A percentile compares a stretch with the other conserved stretches of the same genome.
Conservation (phyloP, 1,140 invertebrate species). For the Hyphantria cunea region DNA sequence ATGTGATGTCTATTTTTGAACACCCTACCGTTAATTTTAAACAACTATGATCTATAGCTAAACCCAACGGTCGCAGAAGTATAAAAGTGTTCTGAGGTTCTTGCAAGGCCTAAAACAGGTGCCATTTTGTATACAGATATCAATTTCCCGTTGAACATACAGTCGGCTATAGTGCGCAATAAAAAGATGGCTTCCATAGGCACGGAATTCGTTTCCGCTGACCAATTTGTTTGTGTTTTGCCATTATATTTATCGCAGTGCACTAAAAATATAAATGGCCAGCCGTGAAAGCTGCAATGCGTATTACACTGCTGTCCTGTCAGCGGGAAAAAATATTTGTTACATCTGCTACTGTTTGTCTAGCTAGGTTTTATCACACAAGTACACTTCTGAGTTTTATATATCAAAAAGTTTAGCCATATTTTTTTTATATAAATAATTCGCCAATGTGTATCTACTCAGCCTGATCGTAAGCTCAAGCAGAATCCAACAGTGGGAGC, state of each 20-base stretch:
- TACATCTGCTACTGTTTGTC: slow-evolving; percentile 29
- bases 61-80: background rate
- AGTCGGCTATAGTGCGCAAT: background rate
- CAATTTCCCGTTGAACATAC: background rate
- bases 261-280: slow-evolving; percentile 30
- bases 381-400: background rate
- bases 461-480: too few species aligned
- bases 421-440: too few species aligned
- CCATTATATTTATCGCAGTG: slow-evolving; percentile 29
- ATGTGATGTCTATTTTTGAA: too few species aligned
- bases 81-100: too few species aligned
- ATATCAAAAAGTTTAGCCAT: too few species aligned
- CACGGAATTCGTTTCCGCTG: background rate
- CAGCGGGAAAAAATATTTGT: slow-evolving; percentile 31
- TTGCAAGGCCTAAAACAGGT: background rate
- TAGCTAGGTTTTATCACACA: background rate
- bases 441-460: too few species aligned
- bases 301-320: slow-evolving; percentile 19
- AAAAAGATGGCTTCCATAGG: slow-evolving; percentile 5
- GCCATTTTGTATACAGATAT: background rate
- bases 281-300: slow-evolving; percentile 29
- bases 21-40: too few species aligned
- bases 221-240: slow-evolving; percentile 12
- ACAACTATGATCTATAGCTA: too few species aligned
- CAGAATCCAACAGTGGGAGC: too few species aligned